phyloP scores from a whole-genome alignment of 2,797 vertebrate species.

The Cichlasoma orientale region DNA sequence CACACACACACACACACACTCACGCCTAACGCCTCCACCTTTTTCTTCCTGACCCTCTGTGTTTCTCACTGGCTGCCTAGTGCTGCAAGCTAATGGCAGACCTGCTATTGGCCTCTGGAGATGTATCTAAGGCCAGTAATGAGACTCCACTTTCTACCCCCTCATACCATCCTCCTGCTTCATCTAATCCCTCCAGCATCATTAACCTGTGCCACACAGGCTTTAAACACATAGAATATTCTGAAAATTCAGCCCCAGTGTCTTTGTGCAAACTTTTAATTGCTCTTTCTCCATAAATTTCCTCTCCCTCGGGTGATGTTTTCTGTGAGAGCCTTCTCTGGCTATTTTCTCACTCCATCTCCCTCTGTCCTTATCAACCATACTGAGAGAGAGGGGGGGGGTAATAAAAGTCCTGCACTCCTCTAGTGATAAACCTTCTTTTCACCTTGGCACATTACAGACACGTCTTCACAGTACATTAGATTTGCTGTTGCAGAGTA shows the following conservation, averaged over 20 bases:
- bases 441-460: conserved; percentile 45
- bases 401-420: conserved; percentile 45
- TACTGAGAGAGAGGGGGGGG: conserved; percentile 15
- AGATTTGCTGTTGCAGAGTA: conserved; percentile 16
- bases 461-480: conserved; percentile 49
- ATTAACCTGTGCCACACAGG: conserved; percentile 74
- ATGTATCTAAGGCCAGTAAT: conserved; percentile 73
- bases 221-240: conserved; percentile 61
- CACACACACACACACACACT: neutral
- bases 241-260: conserved; percentile 53
- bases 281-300: conserved; percentile 71
- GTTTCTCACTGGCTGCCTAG: conserved; percentile 38
- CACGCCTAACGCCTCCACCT: conserved; percentile 2
- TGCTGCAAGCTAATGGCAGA: conserved; percentile 59
- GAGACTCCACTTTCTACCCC: conserved; percentile 64
- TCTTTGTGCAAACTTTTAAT: conserved; percentile 77
- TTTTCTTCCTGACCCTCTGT: conserved; percentile 40
- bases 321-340: conserved; percentile 33
- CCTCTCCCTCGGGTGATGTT: conserved; percentile 54
- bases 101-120: conserved; percentile 65
- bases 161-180: conserved; percentile 45
- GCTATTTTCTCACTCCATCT: conserved; percentile 55
- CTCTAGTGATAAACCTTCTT: conserved; percentile 48
- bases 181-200: conserved; percentile 70
- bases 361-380: conserved; percentile 46